A percentile compares a stretch with the other conserved stretches of the same genome.
Conservation (phyloP, 2,113 vertebrate genomes). For the Orientallactaga bullata region DNA sequence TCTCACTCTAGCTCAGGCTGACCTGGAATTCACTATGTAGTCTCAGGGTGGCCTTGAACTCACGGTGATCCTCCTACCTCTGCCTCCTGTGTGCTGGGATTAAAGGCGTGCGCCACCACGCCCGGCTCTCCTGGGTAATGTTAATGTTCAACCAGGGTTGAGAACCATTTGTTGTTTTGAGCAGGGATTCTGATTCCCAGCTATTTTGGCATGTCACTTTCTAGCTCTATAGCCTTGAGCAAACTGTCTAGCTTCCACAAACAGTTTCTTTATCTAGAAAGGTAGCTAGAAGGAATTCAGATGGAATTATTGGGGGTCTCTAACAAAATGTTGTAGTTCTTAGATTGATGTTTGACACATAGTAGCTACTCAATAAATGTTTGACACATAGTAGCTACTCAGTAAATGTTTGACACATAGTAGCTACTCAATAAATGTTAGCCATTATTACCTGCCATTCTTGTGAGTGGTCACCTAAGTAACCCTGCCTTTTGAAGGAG, state of each 20-base stretch:
- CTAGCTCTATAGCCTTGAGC: neutral
- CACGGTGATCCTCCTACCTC: no score
- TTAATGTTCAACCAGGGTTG: neutral
- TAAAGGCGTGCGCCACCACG: no score
- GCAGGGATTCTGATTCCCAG: neutral
- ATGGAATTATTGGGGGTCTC: neutral
- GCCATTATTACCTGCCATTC: neutral
- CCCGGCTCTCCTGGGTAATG: no score
- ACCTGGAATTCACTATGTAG: no score
- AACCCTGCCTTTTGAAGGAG: slow-evolving; percentile 19
- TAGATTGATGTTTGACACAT: neutral
- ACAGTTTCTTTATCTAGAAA: slow-evolving; percentile 24
- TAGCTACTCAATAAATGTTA: neutral
- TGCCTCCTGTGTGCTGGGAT: no score
- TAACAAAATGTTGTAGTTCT: slow-evolving; percentile 18
- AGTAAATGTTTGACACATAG: neutral
- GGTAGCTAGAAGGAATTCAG: neutral
- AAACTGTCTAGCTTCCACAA: slow-evolving; percentile 8
- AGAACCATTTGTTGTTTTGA: neutral
- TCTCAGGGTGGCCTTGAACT: no score
- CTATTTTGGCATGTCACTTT: slow-evolving; percentile 23
- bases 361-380: neutral
- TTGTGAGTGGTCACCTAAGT: neutral
- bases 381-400: neutral
- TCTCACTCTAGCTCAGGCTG: no score